phyloP scores from a whole-genome alignment of 2,113 vertebrate genomes.

The Cromileptes altivelis region DNA sequence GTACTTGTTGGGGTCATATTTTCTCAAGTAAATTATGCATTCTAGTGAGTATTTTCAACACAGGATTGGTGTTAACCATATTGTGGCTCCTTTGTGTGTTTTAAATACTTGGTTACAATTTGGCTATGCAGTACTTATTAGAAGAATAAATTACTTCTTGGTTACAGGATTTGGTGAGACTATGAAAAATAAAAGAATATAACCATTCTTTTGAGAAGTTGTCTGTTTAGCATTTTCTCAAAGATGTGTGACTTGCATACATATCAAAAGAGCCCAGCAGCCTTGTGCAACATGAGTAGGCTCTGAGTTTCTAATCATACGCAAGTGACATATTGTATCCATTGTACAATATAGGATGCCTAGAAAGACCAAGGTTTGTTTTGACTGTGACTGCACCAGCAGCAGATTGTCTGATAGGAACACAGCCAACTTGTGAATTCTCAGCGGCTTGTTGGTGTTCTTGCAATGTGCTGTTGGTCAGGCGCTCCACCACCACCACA shows the following conservation, averaged over 20 bases:
- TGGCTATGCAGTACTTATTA: background rate
- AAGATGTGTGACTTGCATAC: background rate
- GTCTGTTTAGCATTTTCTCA: background rate
- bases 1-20: background rate
- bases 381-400: slow-evolving; percentile 38
- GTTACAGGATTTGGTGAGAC: background rate
- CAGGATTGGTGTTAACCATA: background rate
- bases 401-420: slow-evolving; percentile 65
- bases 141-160: background rate
- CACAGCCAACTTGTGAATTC: slow-evolving; percentile 67
- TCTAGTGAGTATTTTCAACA: background rate
- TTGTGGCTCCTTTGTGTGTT: no score
- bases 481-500: slow-evolving; percentile 37
- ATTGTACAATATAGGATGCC: background rate
- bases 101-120: background rate
- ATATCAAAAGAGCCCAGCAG: background rate
- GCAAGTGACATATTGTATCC: background rate
- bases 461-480: slow-evolving; percentile 52
- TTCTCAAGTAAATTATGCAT: background rate
- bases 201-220: background rate
- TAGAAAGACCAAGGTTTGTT: slow-evolving; percentile 32
- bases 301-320: slow-evolving; percentile 5
- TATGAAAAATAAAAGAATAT: background rate
- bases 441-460: slow-evolving; percentile 54
- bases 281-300: background rate